Evolutionary conservation across 2,888 invertebrate genomes (phyloP), one percentile per base, ranked within the genome.

Genomic region (Unio pictorum): DNA sequence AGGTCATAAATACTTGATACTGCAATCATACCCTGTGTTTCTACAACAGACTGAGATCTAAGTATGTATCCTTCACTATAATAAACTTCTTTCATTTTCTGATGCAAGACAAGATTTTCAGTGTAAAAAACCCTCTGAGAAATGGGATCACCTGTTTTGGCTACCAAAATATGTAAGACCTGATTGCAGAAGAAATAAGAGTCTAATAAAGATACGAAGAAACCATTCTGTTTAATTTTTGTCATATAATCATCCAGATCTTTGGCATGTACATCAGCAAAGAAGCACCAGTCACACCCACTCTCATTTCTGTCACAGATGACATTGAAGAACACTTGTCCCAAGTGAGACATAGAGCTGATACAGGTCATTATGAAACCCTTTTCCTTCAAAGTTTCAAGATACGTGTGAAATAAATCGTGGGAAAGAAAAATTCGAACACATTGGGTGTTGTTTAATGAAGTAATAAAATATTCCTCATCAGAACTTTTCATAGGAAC

Each of bases 261-360:
- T 28, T 66, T n/a, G 0, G 55, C n/a, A 8, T 61, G 26, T n/a
- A 80, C 56, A 65, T 81, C 75, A 30, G 74, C 55, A 57, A 66
- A 26, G 3, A 76, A 59, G 55, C 28, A 62, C 68, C 71, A 76
- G 1, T 70, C 66, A 58, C 23, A 18, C 55, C 65, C 26, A 4
- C n/a, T 61, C 18, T 23, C 17, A 30, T 60, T 57, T 65, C 77
- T 74, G 8, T 68, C 69, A 84, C 85, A 85, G 23, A 86, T 69
- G 11, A 82, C 68, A 68, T 83, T 87, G 65, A 86, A 82, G 64
- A 72, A 75, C 7, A 82, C 68, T 3, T 78, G 63, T 20, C 72
- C 69, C 20, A 66, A n/a, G 6, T 72, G 59, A 11, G 73, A 60
- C 30, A 77, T 66, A 11, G 75, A 71, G 64, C 78, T 77, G 23